A percentile compares a stretch with the other conserved stretches of the same genome.
Conservation (phyloP, 1,140 invertebrate genomes). For the Hycleus phaleratus region DNA sequence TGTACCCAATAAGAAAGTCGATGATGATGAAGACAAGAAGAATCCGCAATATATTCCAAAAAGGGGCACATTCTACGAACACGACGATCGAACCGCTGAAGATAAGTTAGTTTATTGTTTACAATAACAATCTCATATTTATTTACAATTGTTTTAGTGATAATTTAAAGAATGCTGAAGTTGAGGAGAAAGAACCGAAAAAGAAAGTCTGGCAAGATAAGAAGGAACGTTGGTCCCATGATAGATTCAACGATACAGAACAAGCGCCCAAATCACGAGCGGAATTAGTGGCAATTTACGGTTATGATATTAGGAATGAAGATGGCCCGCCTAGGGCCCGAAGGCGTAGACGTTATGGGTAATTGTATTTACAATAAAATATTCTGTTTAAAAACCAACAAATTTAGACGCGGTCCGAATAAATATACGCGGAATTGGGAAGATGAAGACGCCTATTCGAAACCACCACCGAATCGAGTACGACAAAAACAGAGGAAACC, state of each 20-base stretch:
- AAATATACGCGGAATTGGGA: constrained; percentile 90
- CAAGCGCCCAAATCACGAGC: constrained; percentile 81
- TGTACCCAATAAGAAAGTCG: constrained; percentile 60
- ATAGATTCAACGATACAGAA: constrained; percentile 72
- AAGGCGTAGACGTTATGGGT: constrained; percentile 78
- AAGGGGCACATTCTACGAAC: constrained; percentile 92
- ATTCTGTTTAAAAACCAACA: not conserved
- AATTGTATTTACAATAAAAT: constrained; percentile 19
- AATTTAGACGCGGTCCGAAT: constrained; percentile 70
- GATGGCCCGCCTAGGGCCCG: constrained; percentile 82
- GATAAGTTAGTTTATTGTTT: constrained; percentile 43
- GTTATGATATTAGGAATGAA: constrained; percentile 90
- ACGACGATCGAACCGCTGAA: constrained; percentile 81
- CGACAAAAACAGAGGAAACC: constrained; percentile 9
- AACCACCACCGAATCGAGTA: constrained; percentile 27
- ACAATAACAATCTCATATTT: not conserved
- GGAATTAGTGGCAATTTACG: constrained; percentile 82
- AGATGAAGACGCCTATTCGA: constrained; percentile 78
- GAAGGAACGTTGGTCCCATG: constrained; percentile 80
- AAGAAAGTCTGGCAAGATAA: constrained; percentile 57
- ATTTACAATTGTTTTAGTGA: not conserved
- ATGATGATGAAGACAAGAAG: constrained; percentile 89
- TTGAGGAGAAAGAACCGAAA: constrained; percentile 42
- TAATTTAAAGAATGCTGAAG: constrained; percentile 37
- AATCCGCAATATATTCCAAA: constrained; percentile 97